phyloP scores from a whole-genome alignment of 2,797 vertebrate genomes.

The Choloepus didactylus region DNA sequence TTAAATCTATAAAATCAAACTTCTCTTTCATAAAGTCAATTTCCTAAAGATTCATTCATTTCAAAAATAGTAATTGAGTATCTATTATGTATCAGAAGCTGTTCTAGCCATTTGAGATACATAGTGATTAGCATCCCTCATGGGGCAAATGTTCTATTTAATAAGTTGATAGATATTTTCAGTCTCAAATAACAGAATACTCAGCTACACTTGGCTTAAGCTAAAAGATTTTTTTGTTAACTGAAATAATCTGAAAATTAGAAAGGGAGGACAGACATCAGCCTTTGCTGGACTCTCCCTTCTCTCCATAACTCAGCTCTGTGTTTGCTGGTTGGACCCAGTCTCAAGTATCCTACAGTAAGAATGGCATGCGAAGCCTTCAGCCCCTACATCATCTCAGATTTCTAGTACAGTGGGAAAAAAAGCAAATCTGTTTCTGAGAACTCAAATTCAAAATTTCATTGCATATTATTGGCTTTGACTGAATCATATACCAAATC shows the following conservation, averaged over 20 bases:
- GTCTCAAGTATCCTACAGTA: background rate
- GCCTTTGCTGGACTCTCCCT: background rate
- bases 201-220: background rate
- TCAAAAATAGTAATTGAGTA: background rate
- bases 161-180: background rate
- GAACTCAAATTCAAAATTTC: background rate
- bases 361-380: background rate
- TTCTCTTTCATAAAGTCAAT: conserved; percentile 29
- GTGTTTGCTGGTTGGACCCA: background rate
- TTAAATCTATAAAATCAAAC: conserved; percentile 64
- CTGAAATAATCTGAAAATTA: background rate
- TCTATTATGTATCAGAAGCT: background rate
- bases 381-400: background rate
- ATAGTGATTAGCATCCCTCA: background rate
- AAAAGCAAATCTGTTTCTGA: background rate
- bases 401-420: background rate
- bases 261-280: background rate
- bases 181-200: background rate
- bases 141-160: background rate
- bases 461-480: background rate
- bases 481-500: background rate
- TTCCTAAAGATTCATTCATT: background rate
- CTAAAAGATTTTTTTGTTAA: background rate
- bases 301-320: background rate
- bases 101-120: background rate